Evolutionary conservation across 2,888 invertebrate genomes (phyloP), one percentile per base, ranked within the genome.

Genomic region (Parnassius mnemosyne): DNA sequence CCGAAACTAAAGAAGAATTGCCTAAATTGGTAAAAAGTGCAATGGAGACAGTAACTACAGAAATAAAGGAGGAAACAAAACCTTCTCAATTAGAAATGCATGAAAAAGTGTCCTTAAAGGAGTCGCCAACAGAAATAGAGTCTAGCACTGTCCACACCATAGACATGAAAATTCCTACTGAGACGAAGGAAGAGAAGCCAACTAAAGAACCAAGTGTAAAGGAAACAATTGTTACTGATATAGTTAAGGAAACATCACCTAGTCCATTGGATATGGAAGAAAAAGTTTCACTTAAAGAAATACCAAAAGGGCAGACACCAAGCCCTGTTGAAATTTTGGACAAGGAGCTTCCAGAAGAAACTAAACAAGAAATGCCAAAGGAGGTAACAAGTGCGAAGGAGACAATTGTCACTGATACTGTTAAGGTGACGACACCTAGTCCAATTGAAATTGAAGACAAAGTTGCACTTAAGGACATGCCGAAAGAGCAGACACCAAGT

Each of bases 101-200:
- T 66, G 9, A 62, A 60, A 66, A 61, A 11, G 60, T 3, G 43
- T 59, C 67, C 1, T 68, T 60, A 9, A 9, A 12, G 11, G 53
- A 52, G 13, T 43, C 59, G 46, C 41, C 16, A 0, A 20, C 42
- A 0, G 59, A 65, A 10, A 66, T 66, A 20, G 10, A 41, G 16
- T 52, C 64, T 2, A 63, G 62, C 2, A 55, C 66, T 1, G 25
- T 10, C 0, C 20, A 64, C 11, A 13, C 41, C 1, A 1, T 42
- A 1, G 50, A 11, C 2, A 50, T 16, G 9, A 43, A 56, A 0
- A 7, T 41, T 7, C 41, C 7, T 10, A 10, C 3, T 42, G 43
- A 9, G 2, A 7, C 12, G 9, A 44, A 10, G 1, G 42, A 57
- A 11, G 25, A n/a, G 1, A 60, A 65, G 16, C 13, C 12, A 3